Conservation (phyloP, 2,113 vertebrate species). For the Rousettus leschenaultii region DNA sequence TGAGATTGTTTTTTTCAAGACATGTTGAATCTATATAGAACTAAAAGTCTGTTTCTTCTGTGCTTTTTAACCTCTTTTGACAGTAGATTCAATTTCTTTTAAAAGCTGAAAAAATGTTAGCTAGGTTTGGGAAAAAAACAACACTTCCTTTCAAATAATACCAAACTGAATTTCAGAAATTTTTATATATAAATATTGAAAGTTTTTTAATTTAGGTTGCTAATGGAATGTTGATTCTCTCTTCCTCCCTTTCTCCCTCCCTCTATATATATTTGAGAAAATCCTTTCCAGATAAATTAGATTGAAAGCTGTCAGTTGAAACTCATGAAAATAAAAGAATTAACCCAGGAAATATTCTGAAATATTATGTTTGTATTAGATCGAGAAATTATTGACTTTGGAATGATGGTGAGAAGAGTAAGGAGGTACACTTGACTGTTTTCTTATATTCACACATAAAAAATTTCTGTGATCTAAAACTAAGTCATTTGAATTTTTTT, state of each 20-base stretch:
- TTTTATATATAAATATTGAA: slow-evolving; percentile 11
- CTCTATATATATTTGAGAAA: slow-evolving; percentile 28
- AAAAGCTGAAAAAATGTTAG: slow-evolving; percentile 77
- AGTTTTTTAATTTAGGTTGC: slow-evolving; percentile 41
- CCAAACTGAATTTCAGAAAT: slow-evolving; percentile 23
- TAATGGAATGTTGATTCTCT: neutral
- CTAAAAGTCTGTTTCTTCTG: slow-evolving; percentile 89
- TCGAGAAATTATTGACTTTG: slow-evolving; percentile 24
- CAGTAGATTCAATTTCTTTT: slow-evolving; percentile 84
- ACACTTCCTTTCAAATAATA: slow-evolving; percentile 33
- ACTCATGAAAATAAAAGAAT: slow-evolving; percentile 29
- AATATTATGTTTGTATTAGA: slow-evolving; percentile 19
- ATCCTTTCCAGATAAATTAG: slow-evolving; percentile 36
- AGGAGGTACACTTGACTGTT: neutral
- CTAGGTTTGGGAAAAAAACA: slow-evolving; percentile 56
- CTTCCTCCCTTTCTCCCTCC: neutral
- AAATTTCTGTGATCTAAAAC: slow-evolving; percentile 51
- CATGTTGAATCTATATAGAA: slow-evolving; percentile 77
- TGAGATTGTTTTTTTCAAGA: slow-evolving; percentile 74
- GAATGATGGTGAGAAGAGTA: neutral
- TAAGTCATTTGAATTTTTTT: slow-evolving; percentile 32
- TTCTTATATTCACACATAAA: neutral
- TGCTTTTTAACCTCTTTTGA: slow-evolving; percentile 85
- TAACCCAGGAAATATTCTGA: slow-evolving; percentile 31
- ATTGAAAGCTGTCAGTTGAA: slow-evolving; percentile 40